Conservation (phyloP, 2,888 invertebrate genomes). For the Augiades crinisus region DNA sequence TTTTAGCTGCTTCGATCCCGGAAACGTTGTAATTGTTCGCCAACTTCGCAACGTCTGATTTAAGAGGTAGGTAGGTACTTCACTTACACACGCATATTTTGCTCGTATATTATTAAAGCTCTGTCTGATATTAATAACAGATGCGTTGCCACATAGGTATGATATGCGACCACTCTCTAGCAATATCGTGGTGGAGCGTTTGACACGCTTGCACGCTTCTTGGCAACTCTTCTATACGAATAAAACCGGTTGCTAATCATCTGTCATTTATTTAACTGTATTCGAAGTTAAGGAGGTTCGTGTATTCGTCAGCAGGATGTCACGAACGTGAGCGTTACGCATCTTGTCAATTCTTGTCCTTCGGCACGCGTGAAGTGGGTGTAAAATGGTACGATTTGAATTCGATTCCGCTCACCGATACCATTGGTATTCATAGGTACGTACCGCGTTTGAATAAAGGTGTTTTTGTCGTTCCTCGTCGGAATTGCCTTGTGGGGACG, state of each 20-base stretch:
- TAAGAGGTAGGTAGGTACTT: no score
- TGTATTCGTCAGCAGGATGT: constrained; percentile 39
- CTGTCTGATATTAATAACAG: no score
- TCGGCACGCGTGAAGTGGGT: constrained; percentile 54
- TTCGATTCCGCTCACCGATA: constrained; percentile 53
- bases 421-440: constrained; percentile 66
- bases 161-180: no score
- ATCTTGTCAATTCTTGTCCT: constrained; percentile 63
- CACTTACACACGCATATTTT: no score
- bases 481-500: constrained; percentile 68
- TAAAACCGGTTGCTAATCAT: neutral
- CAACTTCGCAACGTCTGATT: no score
- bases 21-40: no score
- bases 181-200: no score
- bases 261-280: constrained; percentile 13
- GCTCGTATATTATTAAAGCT: no score
- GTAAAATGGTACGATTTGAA: constrained; percentile 58
- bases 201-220: no score
- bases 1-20: no score
- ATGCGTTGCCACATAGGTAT: no score
- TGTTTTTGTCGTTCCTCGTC: constrained; percentile 66
- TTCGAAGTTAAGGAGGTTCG: constrained; percentile 23
- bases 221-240: no score
- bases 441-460: constrained; percentile 53
- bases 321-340: constrained; percentile 40